phyloP scores from a whole-genome alignment of 2,113 vertebrate genomes.

The Microtus oregoni region DNA sequence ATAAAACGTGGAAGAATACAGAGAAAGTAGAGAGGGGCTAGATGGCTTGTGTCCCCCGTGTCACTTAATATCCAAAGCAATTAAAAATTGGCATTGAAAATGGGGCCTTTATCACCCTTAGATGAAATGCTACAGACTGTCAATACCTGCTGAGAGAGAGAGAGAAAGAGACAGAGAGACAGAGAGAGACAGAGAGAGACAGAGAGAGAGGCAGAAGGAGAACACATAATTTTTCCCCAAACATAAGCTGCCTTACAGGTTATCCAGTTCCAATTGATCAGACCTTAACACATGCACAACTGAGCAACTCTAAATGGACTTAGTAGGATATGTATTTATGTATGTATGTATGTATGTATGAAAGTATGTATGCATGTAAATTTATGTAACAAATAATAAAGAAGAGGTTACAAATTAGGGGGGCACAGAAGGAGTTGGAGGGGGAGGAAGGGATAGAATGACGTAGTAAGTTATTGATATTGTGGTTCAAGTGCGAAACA shows the following conservation, averaged over 20 bases:
- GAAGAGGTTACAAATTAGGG: background rate
- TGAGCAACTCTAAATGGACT: background rate
- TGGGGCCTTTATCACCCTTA: background rate
- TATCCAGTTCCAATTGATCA: background rate
- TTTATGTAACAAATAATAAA: background rate
- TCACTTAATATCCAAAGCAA: background rate
- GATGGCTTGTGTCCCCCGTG: background rate
- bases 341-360: background rate
- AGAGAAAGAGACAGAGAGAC: background rate
- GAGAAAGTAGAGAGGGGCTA: background rate
- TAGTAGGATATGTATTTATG: background rate
- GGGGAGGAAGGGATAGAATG: background rate
- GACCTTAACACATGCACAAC: background rate
- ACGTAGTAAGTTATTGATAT: background rate
- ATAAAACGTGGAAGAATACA: background rate
- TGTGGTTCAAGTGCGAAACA: background rate
- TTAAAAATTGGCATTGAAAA: background rate
- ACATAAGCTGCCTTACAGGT: background rate
- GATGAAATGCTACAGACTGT: background rate
- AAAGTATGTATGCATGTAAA: background rate
- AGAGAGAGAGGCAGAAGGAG: too few species aligned
- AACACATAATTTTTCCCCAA: too few species aligned
- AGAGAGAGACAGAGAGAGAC: background rate
- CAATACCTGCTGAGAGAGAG: background rate
- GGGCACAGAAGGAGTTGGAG: background rate